Conservation (phyloP, 35 echinoderm and acorn worm genomes). For the Ophiothrix spiculata region DNA sequence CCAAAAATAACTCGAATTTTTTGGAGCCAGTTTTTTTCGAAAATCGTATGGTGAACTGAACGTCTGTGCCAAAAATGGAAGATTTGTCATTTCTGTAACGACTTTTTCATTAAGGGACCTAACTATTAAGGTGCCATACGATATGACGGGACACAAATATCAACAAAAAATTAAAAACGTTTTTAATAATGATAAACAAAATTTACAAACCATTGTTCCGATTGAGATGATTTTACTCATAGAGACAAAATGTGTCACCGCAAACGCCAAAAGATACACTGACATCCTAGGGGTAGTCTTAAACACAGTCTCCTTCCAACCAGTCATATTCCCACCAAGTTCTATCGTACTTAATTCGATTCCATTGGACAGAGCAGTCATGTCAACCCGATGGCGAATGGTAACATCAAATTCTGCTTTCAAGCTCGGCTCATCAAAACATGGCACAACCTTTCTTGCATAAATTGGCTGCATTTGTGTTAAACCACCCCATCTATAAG, state of each 20-base stretch:
- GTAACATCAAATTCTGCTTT: constrained; percentile 56
- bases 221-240: constrained; percentile 4
- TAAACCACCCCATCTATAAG: constrained; percentile 58
- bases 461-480: constrained; percentile 75
- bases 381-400: constrained; percentile 55
- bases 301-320: constrained; percentile 43
- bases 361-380: constrained; percentile 63
- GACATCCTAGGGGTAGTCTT: constrained; percentile 67
- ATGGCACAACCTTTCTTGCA: constrained; percentile 55
- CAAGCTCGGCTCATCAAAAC: constrained; percentile 78
- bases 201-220: constrained; percentile 45
- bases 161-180: too few relatives aligned
- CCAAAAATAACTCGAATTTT: too few relatives aligned
- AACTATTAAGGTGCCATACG: too few relatives aligned
- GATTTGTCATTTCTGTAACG: too few relatives aligned
- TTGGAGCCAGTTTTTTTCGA: too few relatives aligned
- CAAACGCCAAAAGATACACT: constrained; percentile 64
- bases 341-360: constrained; percentile 17
- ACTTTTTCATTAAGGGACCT: too few relatives aligned
- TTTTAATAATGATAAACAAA: too few relatives aligned
- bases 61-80: too few relatives aligned
- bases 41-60: too few relatives aligned
- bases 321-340: neutral
- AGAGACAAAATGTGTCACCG: constrained; percentile 53
- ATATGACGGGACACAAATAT: too few relatives aligned